phyloP scores from a whole-genome alignment of 2,113 vertebrate species.

The Drymodes brunneopygia region DNA sequence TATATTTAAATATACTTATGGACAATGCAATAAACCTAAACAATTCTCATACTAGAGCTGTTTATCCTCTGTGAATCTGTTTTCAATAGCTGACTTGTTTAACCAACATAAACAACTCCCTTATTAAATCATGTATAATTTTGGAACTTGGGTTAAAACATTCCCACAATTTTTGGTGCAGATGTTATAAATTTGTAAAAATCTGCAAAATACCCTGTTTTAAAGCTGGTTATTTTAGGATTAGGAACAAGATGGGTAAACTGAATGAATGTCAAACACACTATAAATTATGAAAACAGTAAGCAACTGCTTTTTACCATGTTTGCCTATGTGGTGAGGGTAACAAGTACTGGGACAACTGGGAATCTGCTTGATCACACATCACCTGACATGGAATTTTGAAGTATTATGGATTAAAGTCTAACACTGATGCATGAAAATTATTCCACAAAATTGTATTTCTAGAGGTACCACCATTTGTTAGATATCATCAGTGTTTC shows the following conservation, averaged over 20 bases:
- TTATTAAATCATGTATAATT: slow-evolving; percentile 51
- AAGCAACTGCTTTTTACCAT: not conserved
- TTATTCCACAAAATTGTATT: not conserved
- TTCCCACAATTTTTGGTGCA: slow-evolving; percentile 46
- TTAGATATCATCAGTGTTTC: not conserved
- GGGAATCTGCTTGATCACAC: not conserved
- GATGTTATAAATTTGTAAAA: slow-evolving; percentile 49
- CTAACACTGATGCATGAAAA: not conserved
- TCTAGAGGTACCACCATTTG: not conserved
- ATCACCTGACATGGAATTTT: not conserved
- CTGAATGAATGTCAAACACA: not conserved
- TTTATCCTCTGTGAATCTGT: slow-evolving; percentile 25
- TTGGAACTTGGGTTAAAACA: slow-evolving; percentile 20
- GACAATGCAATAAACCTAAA: slow-evolving; percentile 13
- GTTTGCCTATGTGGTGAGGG: not conserved
- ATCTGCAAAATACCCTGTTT: not conserved
- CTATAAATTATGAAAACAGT: not conserved
- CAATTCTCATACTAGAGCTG: not conserved
- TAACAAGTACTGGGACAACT: not conserved
- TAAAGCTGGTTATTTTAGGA: slow-evolving; percentile 25
- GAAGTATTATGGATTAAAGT: not conserved
- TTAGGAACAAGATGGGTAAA: not conserved
- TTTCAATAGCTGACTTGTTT: slow-evolving; percentile 53
- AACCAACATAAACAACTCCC: slow-evolving; percentile 33
- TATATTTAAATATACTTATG: not conserved